phyloP scores from a whole-genome alignment of 2,113 vertebrate genomes.

The Micromys minutus region DNA sequence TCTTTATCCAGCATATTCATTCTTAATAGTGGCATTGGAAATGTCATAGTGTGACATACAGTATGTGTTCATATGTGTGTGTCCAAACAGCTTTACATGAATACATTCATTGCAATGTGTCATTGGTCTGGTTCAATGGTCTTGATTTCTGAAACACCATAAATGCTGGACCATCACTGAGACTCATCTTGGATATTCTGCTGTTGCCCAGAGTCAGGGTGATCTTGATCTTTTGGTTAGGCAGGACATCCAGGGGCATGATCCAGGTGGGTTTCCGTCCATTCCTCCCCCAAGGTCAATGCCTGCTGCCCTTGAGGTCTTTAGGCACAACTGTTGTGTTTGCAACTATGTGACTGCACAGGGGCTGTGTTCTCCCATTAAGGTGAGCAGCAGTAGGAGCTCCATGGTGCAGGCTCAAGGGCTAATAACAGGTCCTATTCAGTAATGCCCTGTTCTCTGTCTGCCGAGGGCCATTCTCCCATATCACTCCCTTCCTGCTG shows the following conservation, averaged over 20 bases:
- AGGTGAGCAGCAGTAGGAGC: not conserved
- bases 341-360: not conserved
- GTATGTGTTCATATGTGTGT: too few species aligned
- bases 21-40: not conserved
- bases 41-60: not conserved
- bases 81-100: not conserved
- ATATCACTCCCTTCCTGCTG: not conserved
- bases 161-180: not conserved
- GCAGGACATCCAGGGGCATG: not conserved
- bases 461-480: not conserved
- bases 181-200: not conserved
- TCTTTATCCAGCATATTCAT: not conserved
- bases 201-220: not conserved
- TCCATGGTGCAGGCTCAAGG: not conserved
- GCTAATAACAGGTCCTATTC: not conserved
- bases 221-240: not conserved
- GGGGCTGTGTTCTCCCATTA: not conserved
- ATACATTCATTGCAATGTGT: not conserved
- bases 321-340: not conserved
- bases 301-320: not conserved
- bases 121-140: not conserved
- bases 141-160: not conserved
- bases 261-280: not conserved
- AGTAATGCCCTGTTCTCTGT: not conserved
- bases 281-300: not conserved